phyloP scores from a whole-genome alignment of 2,113 vertebrate genomes.

The Dipodomys spectabilis region DNA sequence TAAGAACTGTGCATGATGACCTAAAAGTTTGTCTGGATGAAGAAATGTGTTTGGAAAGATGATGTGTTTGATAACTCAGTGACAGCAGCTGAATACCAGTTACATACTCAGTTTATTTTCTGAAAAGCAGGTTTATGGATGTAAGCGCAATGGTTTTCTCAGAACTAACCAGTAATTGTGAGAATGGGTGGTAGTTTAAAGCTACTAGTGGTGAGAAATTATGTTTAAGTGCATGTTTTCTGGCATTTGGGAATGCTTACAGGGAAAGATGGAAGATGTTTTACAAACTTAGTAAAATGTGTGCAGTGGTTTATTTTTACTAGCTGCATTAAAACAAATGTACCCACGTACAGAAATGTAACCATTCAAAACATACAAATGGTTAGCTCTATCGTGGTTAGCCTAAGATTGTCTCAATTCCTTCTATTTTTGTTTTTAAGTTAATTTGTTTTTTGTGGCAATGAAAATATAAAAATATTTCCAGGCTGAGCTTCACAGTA shows the following conservation, averaged over 20 bases:
- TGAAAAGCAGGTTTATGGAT: background rate
- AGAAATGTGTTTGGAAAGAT: background rate
- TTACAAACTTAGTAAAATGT: background rate
- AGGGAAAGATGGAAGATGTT: background rate
- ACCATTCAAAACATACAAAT: background rate
- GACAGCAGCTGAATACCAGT: background rate
- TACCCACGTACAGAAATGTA: background rate
- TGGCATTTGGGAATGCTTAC: background rate
- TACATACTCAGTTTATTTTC: background rate
- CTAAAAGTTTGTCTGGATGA: background rate
- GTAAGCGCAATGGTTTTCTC: background rate
- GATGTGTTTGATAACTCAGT: background rate
- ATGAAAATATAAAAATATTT: background rate
- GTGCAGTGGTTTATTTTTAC: background rate
- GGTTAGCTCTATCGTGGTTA: background rate
- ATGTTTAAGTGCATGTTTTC: constrained; percentile 14
- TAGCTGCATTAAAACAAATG: background rate
- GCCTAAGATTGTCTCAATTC: background rate
- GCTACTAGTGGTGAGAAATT: background rate
- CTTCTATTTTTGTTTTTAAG: background rate
- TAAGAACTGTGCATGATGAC: constrained; percentile 59
- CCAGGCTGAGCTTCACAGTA: background rate
- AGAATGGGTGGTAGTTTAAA: background rate
- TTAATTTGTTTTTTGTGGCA: background rate
- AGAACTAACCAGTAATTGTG: background rate